Evolutionary conservation across 35 echinoderm and acorn worm genomes (phyloP).

Genomic region (Apostichopus parvimensis): DNA sequence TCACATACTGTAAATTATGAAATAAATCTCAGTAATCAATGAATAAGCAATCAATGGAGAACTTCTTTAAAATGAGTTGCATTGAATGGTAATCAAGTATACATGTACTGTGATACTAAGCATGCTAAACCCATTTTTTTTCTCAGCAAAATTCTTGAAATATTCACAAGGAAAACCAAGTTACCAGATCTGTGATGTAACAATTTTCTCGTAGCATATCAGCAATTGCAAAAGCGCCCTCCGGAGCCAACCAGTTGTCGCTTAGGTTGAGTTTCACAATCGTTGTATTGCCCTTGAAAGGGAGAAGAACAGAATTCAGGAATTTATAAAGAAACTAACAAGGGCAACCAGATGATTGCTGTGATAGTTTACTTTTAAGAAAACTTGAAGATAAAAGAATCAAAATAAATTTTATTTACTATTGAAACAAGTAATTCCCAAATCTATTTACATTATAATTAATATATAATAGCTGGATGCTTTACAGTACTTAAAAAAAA

Average conservation of each 20-base stretch:
- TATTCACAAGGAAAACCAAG: constrained; percentile 10
- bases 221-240: constrained; percentile 78
- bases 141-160: neutral
- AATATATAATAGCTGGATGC: no score
- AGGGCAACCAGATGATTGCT: no score
- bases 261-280: constrained; percentile 89
- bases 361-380: neutral
- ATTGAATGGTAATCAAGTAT: no score
- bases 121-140: no score
- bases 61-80: no score
- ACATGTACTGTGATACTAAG: no score
- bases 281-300: constrained; percentile 81
- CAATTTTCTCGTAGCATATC: constrained; percentile 99
- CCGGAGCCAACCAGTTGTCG: constrained; percentile 94
- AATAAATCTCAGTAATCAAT: no score
- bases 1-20: no score
- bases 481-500: no score
- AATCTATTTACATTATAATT: no score
- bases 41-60: no score
- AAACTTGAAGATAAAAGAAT: neutral
- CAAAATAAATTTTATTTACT: neutral
- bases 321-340: neutral
- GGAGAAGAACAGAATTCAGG: constrained; percentile 11
- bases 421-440: neutral
- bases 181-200: constrained; percentile 93